Percentiles rank a stretch among this genome's conserved stretches.
Conservation (phyloP, 2,888 invertebrate species). For the Synergus itoensis region DNA sequence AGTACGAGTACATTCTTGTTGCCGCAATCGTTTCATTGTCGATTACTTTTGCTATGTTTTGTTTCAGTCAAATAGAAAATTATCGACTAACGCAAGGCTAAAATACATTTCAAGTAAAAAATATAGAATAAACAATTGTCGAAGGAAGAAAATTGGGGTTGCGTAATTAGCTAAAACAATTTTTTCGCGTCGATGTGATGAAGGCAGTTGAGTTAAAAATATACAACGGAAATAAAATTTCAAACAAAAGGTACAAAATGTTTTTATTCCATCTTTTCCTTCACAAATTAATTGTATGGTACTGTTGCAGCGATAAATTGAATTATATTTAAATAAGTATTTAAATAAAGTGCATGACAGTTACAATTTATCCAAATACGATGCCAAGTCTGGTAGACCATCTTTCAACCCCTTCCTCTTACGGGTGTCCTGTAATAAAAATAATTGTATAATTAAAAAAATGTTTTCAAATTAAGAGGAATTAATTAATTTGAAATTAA, state of each 20-base stretch:
- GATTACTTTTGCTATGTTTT: conserved; percentile 22
- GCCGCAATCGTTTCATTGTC: conserved; percentile 50
- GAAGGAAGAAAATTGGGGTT: conserved; percentile 5
- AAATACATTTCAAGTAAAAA: conserved; percentile 56
- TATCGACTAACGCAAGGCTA: conserved; percentile 52
- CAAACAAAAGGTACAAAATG: conserved; percentile 53
- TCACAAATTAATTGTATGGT: background rate
- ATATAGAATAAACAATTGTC: conserved; percentile 39
- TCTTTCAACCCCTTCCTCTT: conserved; percentile 99
- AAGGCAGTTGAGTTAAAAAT: too few species aligned
- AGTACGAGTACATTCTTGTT: conserved; percentile 64
- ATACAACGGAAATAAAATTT: too few species aligned
- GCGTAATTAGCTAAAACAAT: too few species aligned
- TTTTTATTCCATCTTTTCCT: background rate
- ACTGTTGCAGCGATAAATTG: conserved; percentile 64
- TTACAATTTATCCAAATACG: conserved; percentile 99
- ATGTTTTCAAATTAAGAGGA: conserved; percentile 43
- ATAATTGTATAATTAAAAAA: conserved; percentile 56
- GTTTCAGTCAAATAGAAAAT: conserved; percentile 53
- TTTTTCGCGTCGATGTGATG: too few species aligned
- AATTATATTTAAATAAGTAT: conserved; percentile 77
- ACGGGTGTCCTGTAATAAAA: conserved; percentile 88
- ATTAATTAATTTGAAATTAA: conserved; percentile 28
- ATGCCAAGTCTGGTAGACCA: conserved; percentile 95
- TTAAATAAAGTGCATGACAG: conserved; percentile 73